Evolutionary conservation across 1,140 invertebrate genomes (phyloP).

Genomic region (Delia radicum): DNA sequence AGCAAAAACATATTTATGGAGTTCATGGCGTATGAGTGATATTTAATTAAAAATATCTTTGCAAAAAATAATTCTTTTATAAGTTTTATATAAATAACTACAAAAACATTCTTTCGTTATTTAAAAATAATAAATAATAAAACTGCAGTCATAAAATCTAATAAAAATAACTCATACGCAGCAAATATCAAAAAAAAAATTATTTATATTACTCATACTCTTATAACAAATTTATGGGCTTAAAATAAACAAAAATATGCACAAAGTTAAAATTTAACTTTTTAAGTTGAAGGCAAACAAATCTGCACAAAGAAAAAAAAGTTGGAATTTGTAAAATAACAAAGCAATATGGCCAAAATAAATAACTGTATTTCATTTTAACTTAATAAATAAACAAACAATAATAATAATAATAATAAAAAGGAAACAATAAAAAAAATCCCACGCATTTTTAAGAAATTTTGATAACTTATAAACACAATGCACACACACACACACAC

Average conservation of each 20-base stretch:
- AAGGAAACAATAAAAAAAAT: not conserved
- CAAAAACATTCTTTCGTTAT: no score
- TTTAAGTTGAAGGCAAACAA: not conserved
- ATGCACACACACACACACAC: not conserved
- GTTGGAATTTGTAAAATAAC: no score
- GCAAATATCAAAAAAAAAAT: not conserved
- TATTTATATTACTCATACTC: not conserved
- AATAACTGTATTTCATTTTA: constrained; percentile 1
- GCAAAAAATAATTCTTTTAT: no score
- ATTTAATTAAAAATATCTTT: no score
- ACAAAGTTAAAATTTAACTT: no score
- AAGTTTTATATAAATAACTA: no score
- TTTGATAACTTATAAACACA: no score
- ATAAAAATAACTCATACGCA: not conserved
- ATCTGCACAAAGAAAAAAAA: not conserved
- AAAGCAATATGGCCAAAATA: not conserved
- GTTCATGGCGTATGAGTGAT: no score
- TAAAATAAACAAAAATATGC: no score
- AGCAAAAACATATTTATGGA: no score
- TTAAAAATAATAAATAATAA: not conserved
- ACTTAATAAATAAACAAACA: not conserved
- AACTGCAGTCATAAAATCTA: not conserved
- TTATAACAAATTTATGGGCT: not conserved
- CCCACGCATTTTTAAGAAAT: not conserved
- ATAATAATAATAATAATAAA: not conserved